These are phyloP conservation scores for Philonicus albiceps DNA, from an alignment of 2,888 invertebrate genomes.

Conservation along the genomic window DNA sequence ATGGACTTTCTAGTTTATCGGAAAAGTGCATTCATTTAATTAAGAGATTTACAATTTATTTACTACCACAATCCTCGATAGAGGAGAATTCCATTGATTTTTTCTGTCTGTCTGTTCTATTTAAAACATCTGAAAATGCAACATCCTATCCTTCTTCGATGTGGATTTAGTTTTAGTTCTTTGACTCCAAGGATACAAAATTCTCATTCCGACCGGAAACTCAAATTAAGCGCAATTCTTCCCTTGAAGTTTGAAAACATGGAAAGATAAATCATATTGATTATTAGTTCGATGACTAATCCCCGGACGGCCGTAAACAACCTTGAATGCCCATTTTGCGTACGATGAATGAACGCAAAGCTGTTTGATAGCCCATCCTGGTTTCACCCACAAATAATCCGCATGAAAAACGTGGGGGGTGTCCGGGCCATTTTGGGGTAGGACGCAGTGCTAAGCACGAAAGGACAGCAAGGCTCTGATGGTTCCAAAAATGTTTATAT, in stretches of 20 bases:
- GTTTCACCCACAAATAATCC: background rate
- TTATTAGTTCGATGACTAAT: background rate
- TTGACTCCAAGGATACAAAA: background rate
- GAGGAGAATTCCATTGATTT: background rate
- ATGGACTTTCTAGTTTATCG: background rate
- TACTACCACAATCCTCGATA: background rate
- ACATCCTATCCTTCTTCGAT: background rate
- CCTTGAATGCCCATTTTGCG: background rate
- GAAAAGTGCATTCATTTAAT: background rate
- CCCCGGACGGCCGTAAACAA: background rate
- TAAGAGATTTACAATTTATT: background rate
- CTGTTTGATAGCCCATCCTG: background rate
- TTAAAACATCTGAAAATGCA: background rate
- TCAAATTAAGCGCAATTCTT: background rate
- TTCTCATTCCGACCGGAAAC: background rate
- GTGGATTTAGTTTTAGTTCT: background rate
- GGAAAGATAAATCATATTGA: background rate
- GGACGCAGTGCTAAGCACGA: background rate
- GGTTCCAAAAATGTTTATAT: background rate
- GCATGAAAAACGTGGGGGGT: background rate
- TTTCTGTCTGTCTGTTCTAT: background rate
- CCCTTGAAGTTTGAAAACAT: background rate
- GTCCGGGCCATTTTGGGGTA: background rate
- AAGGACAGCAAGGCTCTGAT: background rate
- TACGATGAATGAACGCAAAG: background rate